Evolutionary conservation across 2,113 vertebrate genomes (phyloP).

Genomic region (Cichladusa arquata): DNA sequence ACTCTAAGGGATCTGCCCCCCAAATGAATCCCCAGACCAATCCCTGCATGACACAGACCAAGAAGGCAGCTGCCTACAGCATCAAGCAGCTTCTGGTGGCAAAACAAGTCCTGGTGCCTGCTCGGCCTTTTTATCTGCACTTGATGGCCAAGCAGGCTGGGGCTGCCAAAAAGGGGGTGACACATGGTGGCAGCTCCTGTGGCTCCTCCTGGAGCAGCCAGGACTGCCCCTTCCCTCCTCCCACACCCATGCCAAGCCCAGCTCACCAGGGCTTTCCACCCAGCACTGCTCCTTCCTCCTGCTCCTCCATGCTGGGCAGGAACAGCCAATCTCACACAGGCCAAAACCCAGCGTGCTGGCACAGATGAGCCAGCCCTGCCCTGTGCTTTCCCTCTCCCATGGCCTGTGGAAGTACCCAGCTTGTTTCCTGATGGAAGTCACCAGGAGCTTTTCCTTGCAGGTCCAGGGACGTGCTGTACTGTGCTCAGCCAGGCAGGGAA

Average conservation of each 20-base stretch:
- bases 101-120: not conserved
- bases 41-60: not conserved
- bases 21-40: not conserved
- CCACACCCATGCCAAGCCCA: not conserved
- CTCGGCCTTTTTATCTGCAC: not conserved
- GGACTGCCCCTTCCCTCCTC: not conserved
- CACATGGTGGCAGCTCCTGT: not conserved
- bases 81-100: not conserved
- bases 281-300: not conserved
- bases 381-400: not conserved
- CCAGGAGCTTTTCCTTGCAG: not conserved
- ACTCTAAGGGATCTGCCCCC: not conserved
- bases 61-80: not conserved
- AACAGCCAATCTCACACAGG: not conserved
- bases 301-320: not conserved
- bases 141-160: not conserved
- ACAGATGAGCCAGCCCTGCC: not conserved
- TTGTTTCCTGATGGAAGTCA: not conserved
- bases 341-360: not conserved
- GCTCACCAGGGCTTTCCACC: not conserved
- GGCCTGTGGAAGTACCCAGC: not conserved
- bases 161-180: not conserved
- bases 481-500: not conserved
- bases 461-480: not conserved
- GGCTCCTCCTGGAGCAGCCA: not conserved